phyloP scores from a whole-genome alignment of 2,113 vertebrate species.

The Galemys pyrenaicus region DNA sequence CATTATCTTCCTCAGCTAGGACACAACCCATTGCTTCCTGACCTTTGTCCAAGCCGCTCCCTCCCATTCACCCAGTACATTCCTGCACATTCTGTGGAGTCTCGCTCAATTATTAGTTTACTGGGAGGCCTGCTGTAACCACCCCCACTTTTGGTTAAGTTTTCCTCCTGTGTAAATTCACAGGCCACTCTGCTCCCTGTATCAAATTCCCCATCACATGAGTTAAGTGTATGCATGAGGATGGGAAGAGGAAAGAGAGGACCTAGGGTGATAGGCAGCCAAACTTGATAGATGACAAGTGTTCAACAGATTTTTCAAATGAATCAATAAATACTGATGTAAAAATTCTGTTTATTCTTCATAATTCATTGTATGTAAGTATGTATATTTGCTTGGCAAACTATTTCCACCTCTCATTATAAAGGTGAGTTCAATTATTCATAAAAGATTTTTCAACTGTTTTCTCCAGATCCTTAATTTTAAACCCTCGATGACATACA shows the following conservation, averaged over 20 bases:
- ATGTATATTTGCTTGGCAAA: background rate
- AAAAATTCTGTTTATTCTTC: background rate
- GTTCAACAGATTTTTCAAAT: background rate
- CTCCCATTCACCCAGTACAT: background rate
- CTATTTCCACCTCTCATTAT: background rate
- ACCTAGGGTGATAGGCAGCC: background rate
- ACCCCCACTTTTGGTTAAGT: background rate
- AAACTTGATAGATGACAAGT: background rate
- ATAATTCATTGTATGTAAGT: background rate
- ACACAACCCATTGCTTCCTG: background rate
- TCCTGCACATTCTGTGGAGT: background rate
- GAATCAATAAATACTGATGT: background rate
- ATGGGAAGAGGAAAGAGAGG: background rate
- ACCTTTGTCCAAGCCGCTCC: background rate
- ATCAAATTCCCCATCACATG: background rate
- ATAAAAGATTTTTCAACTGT: background rate
- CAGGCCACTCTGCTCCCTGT: background rate
- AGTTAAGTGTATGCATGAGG: background rate
- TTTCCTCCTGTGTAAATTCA: background rate
- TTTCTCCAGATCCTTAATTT: background rate
- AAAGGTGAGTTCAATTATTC: background rate
- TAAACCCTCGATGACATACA: background rate
- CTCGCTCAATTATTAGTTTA: background rate
- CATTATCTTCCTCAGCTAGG: background rate
- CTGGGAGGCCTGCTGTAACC: background rate